These are phyloP conservation scores for Pentamera pediparva DNA, from an alignment of 53 echinoderm and acorn worm species.

Conservation along the genomic window DNA sequence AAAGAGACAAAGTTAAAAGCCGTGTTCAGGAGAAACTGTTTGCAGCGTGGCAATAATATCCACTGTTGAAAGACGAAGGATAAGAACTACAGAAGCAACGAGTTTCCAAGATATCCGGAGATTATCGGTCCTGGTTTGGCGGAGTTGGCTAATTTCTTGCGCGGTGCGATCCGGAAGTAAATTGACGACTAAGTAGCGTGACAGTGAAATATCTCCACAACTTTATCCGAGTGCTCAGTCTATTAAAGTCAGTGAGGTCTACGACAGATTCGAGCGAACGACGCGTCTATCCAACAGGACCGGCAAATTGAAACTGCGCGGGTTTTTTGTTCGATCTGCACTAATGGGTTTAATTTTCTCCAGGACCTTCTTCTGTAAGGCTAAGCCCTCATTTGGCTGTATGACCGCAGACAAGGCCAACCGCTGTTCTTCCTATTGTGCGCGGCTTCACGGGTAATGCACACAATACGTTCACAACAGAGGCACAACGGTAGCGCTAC, in stretches of 20 bases:
- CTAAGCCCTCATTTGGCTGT: too few relatives aligned
- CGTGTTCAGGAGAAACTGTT: too few relatives aligned
- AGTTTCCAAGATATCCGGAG: too few relatives aligned
- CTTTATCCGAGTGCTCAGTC: too few relatives aligned
- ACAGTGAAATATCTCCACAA: not conserved
- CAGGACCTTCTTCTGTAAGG: constrained; percentile 2
- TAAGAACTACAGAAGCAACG: too few relatives aligned
- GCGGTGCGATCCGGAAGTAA: not conserved
- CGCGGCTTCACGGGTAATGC: not conserved
- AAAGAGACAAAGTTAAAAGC: too few relatives aligned
- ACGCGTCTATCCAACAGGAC: not conserved
- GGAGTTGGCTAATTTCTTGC: too few relatives aligned
- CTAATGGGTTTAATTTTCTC: not conserved
- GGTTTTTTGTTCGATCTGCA: not conserved
- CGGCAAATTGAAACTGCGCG: constrained; percentile 13
- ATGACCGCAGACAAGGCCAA: too few relatives aligned
- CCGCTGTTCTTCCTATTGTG: too few relatives aligned
- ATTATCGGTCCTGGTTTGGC: too few relatives aligned
- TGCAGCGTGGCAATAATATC: too few relatives aligned
- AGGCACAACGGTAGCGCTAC: not conserved
- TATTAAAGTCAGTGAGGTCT: not conserved
- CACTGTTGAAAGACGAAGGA: too few relatives aligned
- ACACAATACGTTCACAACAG: not conserved
- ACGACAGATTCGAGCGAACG: not conserved
- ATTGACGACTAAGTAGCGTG: not conserved